Base-by-base conservation (phyloP, 2,113 vertebrate species). In the Mohoua ochrocephala region DNA sequence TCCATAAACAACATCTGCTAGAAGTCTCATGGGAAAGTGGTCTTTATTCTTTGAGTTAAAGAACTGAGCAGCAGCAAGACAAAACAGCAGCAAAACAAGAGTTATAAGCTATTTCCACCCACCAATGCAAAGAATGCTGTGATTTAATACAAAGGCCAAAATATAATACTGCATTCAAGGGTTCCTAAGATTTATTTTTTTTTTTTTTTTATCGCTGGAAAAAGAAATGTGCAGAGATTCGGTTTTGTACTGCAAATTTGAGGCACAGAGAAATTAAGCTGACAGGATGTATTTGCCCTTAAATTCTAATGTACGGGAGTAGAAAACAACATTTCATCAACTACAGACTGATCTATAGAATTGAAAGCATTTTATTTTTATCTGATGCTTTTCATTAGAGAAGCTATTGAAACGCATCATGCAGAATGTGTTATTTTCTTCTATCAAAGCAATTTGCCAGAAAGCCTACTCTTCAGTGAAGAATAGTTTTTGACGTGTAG, bases 391-490 rank as follows among this genome's bases (percentile, higher is more conserved):
- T 89, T 92, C 76, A 89, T 94, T 86, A 89, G 42, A 90, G 50
- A 86, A 86, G 76, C 92, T 89, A 95, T 59, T 95, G 91, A 96
- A 96, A 95, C 2, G 1, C 83, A 86, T 74, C 16, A 4, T 35
- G 83, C 64, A 89, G 91, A 91, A 96, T 81, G 39, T 63, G 89
- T 92, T 93, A 83, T 92, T 95, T 97, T 89, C 91, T 75, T 67
- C 73, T 74, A 85, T 67, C 64, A 95, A 84, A 92, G 83, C 86
- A 91, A 95, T 96, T 92, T 96, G 52, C 71, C 94, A 91, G 86
- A 96, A 95, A 96, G 89, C 89, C 89, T 91, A 22, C 86, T 91
- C 76, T 74, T 74, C 11, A 9, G 71, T 44, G 31, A 94, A 90
- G 63, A 93, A 87, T 26, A 70, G 86, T 42, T 89, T 92, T 86